phyloP scores from a whole-genome alignment of 2,113 vertebrate species.

The Nestor notabilis region DNA sequence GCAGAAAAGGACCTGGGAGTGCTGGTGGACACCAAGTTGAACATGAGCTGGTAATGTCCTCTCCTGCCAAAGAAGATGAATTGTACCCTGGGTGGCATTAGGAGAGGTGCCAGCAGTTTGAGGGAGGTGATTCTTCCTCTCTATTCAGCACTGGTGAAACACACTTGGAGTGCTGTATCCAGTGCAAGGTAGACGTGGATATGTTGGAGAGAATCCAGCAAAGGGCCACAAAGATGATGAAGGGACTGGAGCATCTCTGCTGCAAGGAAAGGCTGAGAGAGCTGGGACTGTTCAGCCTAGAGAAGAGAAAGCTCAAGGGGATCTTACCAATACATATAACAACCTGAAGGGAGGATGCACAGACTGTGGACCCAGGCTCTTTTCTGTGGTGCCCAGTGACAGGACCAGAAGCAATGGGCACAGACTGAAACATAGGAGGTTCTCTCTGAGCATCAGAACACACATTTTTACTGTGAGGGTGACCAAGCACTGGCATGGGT shows the following conservation, averaged over 20 bases:
- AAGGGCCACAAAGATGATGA: neutral
- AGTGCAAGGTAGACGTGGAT: neutral
- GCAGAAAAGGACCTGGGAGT: neutral
- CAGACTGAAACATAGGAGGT: neutral
- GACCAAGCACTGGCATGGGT: no score
- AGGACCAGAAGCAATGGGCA: neutral
- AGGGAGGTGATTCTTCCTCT: neutral
- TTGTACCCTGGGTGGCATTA: neutral
- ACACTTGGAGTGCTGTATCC: neutral
- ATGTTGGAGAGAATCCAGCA: neutral
- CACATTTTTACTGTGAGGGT: neutral
- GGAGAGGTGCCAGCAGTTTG: neutral
- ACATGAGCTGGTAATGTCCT: neutral
- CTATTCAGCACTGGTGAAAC: neutral
- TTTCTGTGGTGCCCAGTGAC: neutral
- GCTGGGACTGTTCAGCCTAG: neutral
- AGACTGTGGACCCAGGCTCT: neutral
- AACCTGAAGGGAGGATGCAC: neutral
- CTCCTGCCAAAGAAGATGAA: neutral
- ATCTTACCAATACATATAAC: neutral
- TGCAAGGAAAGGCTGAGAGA: neutral
- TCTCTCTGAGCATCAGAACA: neutral
- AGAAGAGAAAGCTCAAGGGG: neutral
- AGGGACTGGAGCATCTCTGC: neutral
- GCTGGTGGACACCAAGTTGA: neutral